Conservation (phyloP, 1,140 invertebrate species). For the Harpegnathos saltator region DNA sequence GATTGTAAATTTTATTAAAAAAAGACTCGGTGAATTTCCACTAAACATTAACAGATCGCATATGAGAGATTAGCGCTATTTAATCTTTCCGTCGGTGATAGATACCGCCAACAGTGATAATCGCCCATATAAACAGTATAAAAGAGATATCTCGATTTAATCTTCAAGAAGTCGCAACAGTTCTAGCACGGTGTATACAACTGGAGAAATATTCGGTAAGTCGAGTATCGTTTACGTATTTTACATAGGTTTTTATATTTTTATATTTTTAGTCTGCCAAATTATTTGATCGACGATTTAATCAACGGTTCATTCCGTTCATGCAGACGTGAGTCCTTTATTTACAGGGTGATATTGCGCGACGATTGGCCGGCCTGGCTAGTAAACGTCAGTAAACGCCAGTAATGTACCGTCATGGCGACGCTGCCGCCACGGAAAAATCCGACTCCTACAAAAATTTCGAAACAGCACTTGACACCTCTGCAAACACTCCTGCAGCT, state of each 20-base stretch:
- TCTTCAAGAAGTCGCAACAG: no score
- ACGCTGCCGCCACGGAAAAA: slow-evolving; percentile 90
- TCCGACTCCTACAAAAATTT: slow-evolving; percentile 89
- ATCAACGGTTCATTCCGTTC: not conserved
- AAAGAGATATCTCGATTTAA: not conserved
- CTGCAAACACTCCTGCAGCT: slow-evolving; percentile 94
- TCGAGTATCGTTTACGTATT: no score
- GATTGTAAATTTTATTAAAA: no score
- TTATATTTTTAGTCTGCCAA: no score
- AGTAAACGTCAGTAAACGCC: slow-evolving; percentile 1
- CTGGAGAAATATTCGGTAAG: no score
- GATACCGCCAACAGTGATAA: slow-evolving; percentile 14
- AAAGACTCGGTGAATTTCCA: no score
- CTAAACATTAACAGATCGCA: no score
- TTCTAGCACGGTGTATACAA: no score
- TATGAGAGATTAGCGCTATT: not conserved
- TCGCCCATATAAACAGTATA: not conserved
- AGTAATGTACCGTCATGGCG: slow-evolving; percentile 86
- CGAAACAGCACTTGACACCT: slow-evolving; percentile 91
- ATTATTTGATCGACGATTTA: not conserved
- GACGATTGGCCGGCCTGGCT: slow-evolving; percentile 41
- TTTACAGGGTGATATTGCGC: not conserved
- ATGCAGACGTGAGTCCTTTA: not conserved
- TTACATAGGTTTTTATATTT: no score
- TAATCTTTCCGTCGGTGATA: not conserved